Evolutionary conservation across 1,140 invertebrate species (phyloP).

Genomic region (Drosophila neocordata): DNA sequence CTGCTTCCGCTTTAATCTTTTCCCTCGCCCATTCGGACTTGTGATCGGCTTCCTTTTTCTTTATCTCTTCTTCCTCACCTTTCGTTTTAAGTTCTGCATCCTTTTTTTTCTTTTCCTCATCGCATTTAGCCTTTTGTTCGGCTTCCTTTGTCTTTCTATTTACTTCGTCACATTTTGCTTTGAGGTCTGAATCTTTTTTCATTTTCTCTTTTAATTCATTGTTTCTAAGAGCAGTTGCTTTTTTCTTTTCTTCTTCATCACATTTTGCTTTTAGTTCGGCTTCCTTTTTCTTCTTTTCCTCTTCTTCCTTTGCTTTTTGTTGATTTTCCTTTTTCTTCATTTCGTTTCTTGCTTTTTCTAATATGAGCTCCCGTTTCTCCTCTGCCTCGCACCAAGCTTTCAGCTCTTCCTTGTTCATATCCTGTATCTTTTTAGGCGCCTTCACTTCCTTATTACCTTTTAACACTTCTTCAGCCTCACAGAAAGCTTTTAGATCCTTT

Average conservation of each 20-base stretch:
- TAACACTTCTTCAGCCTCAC: constrained; percentile 7
- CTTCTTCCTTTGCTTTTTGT: neutral
- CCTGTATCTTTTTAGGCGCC: neutral
- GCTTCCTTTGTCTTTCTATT: neutral
- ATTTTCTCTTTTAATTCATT: constrained; percentile 7
- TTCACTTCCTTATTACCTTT: neutral
- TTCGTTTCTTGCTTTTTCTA: neutral
- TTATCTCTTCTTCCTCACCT: neutral
- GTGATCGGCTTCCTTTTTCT: neutral
- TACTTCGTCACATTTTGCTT: constrained; percentile 6
- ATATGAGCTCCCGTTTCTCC: constrained; percentile 7
- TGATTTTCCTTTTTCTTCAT: neutral
- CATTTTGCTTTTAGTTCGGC: constrained; percentile 4
- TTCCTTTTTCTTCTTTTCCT: neutral
- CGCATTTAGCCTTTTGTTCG: neutral
- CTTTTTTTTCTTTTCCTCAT: neutral
- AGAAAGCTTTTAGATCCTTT: constrained; percentile 14
- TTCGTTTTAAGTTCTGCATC: constrained; percentile 6
- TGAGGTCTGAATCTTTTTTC: neutral
- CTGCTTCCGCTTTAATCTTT: neutral
- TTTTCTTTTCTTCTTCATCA: neutral
- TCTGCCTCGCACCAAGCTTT: constrained; percentile 19
- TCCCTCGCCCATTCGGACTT: neutral
- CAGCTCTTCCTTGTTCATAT: constrained; percentile 23
- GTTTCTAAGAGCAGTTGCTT: too few relatives aligned